Evolutionary conservation across 2,888 invertebrate genomes (phyloP).

Genomic region (Apamea monoglypha): DNA sequence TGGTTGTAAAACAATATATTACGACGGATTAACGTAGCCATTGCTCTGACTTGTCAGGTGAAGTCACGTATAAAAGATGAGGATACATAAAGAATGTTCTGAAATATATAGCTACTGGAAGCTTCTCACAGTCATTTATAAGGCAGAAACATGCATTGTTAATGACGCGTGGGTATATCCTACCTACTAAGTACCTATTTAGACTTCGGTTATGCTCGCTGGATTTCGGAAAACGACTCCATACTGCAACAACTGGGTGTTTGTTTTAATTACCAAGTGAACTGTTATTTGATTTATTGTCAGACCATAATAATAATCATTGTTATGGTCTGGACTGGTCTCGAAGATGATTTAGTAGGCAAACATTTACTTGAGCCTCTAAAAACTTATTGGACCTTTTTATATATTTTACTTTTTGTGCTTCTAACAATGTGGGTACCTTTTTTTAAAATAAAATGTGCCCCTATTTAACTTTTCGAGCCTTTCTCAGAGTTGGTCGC

Average conservation of each 20-base stretch:
- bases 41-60: not conserved
- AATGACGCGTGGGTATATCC: not conserved
- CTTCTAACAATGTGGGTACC: not conserved
- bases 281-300: not conserved
- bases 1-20: conserved; percentile 13
- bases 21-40: conserved; percentile 22
- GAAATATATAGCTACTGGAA: not conserved
- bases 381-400: not conserved
- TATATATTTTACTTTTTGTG: not conserved
- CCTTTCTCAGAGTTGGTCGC: not conserved
- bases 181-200: not conserved
- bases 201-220: not conserved
- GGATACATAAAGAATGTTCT: not conserved
- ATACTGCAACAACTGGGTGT: not conserved
- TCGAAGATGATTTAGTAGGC: too few species aligned
- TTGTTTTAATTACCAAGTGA: not conserved
- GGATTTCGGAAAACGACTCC: not conserved
- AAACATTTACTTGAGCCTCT: not conserved
- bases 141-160: not conserved
- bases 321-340: not conserved
- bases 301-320: not conserved
- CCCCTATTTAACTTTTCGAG: not conserved
- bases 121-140: not conserved
- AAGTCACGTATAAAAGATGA: not conserved
- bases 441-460: not conserved